Evolutionary conservation across 2,113 vertebrate genomes (phyloP), one percentile per base, ranked within the genome.

Genomic region (Epinephelus lanceolatus): DNA sequence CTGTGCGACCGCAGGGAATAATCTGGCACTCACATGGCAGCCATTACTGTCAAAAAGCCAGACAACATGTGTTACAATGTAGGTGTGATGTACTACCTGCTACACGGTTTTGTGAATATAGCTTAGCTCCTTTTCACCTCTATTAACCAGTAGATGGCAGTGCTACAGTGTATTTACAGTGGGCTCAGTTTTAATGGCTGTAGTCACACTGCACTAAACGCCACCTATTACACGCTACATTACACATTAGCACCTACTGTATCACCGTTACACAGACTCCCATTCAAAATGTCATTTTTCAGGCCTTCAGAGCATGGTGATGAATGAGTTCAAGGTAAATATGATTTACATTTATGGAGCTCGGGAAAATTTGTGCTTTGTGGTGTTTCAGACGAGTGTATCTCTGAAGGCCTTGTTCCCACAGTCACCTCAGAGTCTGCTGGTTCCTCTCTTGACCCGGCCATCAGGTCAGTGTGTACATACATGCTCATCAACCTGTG

Each of bases 321-420:
- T 82, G 69, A 71, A 82, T 57, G 71, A 86, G 51, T 73, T 81
- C 47, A 70, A 68, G 45, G 42, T n/a, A 30, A 65, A 49, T 68
- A 25, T 67, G 71, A 86, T 88, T 89, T 85, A 71, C 53, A 63
- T 78, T 84, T 45, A 66, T 71, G 71, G 59, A 77, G 65, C 56
- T 66, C 4, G 47, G 30, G 11, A 17, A 68, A 70, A 81, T 70
- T 51, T 78, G 47, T 72, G 57, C 40, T 78, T 69, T 89, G 72
- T 96, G 83, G 74, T 86, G 1, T 95, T 92, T 73, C 88, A 99
- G 98, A 93, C 80, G 42, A 92, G 86, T 82, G 94, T 96, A 60
- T 86, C 97, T 21, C 80, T 98, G 89, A 98, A 95, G 93, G 93
- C 94, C 55, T 98, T 96, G 88, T 98, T 98, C 84, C 96, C 96